Conservation (phyloP, 2,888 invertebrate genomes). For the Cataglyphis albicans region DNA sequence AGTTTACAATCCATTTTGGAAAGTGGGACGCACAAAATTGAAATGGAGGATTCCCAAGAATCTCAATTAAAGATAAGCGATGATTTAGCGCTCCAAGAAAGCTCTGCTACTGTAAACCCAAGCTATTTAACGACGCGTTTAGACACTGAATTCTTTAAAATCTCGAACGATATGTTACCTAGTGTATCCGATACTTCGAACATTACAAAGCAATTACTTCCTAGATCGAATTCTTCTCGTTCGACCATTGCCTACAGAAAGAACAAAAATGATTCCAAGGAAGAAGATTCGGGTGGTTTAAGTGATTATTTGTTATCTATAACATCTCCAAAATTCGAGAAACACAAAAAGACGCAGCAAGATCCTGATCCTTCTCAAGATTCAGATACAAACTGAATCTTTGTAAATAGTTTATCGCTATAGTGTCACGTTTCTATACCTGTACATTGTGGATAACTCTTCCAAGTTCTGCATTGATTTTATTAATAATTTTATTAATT, state of each 20-base stretch:
- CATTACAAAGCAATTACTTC: conserved; percentile 53
- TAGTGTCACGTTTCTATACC: conserved; percentile 53
- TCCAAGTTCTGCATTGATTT: conserved; percentile 34
- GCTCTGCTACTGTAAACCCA: not conserved
- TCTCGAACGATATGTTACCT: not conserved
- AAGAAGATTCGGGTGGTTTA: conserved; percentile 73
- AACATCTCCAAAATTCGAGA: conserved; percentile 65
- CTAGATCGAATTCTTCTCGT: conserved; percentile 15
- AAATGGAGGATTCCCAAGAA: not conserved
- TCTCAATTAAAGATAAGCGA: conserved; percentile 19
- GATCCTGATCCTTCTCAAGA: conserved; percentile 53
- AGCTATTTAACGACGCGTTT: not conserved
- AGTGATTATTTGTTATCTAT: conserved; percentile 80
- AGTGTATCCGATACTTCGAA: conserved; percentile 46
- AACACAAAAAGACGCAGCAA: conserved; percentile 51
- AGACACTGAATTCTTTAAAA: conserved; percentile 19
- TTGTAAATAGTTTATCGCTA: conserved; percentile 71
- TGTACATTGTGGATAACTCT: conserved; percentile 59
- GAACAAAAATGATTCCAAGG: conserved; percentile 28
- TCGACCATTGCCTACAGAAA: not conserved
- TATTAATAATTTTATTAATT: conserved; percentile 43
- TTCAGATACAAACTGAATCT: conserved; percentile 72
- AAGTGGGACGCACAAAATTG: conserved; percentile 54
- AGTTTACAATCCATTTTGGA: conserved; percentile 78
- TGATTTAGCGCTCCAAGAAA: not conserved